A percentile compares a stretch with the other conserved stretches of the same genome.
Conservation (phyloP, 2,888 invertebrate species). For the Thymelicus lineola region DNA sequence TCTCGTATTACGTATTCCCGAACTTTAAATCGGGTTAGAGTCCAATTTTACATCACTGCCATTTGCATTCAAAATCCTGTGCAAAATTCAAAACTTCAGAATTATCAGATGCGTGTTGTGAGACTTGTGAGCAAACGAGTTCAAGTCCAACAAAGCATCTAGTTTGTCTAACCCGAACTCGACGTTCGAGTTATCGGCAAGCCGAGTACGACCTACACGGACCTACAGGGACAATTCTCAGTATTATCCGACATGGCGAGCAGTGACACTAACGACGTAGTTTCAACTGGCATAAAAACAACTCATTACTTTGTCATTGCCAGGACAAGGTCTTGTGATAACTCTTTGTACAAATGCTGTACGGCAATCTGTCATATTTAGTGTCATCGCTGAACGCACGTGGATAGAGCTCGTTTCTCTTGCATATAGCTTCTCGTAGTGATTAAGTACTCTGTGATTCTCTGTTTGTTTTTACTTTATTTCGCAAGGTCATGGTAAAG, state of each 20-base stretch:
- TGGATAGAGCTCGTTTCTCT: background rate
- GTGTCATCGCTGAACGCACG: conserved; percentile 14
- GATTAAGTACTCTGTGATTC: background rate
- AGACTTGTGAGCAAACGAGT: too few relatives aligned
- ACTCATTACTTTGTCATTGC: conserved; percentile 31
- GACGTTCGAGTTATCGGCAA: background rate
- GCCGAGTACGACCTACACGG: background rate
- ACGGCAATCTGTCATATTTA: conserved; percentile 8
- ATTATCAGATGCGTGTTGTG: too few relatives aligned
- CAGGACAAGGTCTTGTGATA: conserved; percentile 33
- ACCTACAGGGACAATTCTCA: background rate
- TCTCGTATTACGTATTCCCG: too few relatives aligned
- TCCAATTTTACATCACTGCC: too few relatives aligned
- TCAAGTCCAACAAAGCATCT: too few relatives aligned
- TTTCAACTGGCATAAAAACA: conserved; percentile 28
- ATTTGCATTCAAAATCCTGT: too few relatives aligned
- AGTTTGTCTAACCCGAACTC: too few relatives aligned
- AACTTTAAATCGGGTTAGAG: too few relatives aligned
- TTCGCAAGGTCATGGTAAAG: too few relatives aligned
- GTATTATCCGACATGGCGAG: background rate
- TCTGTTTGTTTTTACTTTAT: too few relatives aligned
- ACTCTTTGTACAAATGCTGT: background rate
- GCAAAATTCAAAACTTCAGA: too few relatives aligned
- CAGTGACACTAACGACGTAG: conserved; percentile 27
- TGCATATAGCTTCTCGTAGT: background rate